Evolutionary conservation across 2,888 invertebrate species (phyloP).

Genomic region (Endomychus coccineus): DNA sequence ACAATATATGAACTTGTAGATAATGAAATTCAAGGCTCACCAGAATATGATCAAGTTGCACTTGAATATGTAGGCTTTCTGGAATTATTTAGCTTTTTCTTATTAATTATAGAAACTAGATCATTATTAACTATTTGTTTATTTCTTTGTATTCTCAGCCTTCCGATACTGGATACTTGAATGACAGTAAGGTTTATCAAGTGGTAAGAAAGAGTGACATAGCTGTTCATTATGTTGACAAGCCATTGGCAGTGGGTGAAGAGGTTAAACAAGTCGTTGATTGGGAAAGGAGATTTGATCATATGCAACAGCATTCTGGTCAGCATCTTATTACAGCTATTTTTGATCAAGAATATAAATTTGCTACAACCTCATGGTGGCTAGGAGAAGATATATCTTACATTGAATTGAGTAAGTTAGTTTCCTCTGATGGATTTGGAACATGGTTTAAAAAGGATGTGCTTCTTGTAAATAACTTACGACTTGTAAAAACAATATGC

Average conservation of each 20-base stretch:
- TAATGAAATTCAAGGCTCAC: too few relatives aligned
- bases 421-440: too few relatives aligned
- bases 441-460: too few relatives aligned
- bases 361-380: slow-evolving; percentile 76
- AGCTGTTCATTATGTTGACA: slow-evolving; percentile 63
- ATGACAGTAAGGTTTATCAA: slow-evolving; percentile 58
- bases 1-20: too few relatives aligned
- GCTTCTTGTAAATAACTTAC: too few relatives aligned
- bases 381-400: slow-evolving; percentile 66
- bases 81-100: too few relatives aligned
- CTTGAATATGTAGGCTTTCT: too few relatives aligned
- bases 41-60: too few relatives aligned
- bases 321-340: slow-evolving; percentile 80
- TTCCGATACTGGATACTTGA: slow-evolving; percentile 66
- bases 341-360: slow-evolving; percentile 59
- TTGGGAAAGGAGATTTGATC: slow-evolving; percentile 75
- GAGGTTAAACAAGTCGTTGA: slow-evolving; percentile 58
- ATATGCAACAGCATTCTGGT: slow-evolving; percentile 89
- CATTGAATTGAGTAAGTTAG: slow-evolving; percentile 61
- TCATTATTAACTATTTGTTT: background rate
- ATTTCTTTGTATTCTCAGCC: slow-evolving; percentile 48
- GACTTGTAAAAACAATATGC: too few relatives aligned
- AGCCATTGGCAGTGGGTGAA: slow-evolving; percentile 55
- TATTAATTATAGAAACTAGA: too few relatives aligned
- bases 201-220: slow-evolving; percentile 61